These are phyloP conservation scores for Hylaeus volcanicus DNA, from an alignment of 1,140 invertebrate species.

Conservation along the genomic window DNA sequence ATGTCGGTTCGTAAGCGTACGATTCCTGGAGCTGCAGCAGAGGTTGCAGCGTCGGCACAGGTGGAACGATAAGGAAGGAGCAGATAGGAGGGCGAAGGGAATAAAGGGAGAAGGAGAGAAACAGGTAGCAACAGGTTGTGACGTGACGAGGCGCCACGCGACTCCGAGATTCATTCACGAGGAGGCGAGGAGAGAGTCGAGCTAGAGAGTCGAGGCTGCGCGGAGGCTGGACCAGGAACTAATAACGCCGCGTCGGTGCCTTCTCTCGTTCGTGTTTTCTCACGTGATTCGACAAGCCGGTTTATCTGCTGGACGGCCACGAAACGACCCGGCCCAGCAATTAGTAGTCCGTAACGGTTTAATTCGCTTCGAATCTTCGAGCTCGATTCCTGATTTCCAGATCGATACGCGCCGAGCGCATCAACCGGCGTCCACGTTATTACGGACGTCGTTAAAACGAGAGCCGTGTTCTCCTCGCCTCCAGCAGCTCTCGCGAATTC, in stretches of 20 bases:
- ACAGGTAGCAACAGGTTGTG: constrained; percentile 76
- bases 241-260: constrained; percentile 45
- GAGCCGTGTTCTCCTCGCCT: background rate
- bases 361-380: constrained; percentile 43
- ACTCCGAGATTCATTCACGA: constrained; percentile 74
- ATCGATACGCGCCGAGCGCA: constrained; percentile 35
- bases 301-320: constrained; percentile 54
- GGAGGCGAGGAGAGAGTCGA: constrained; percentile 32
- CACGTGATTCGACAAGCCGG: constrained; percentile 63
- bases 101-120: constrained; percentile 47
- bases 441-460: constrained; percentile 22
- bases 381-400: constrained; percentile 41
- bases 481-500: no score
- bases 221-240: constrained; percentile 65
- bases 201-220: background rate
- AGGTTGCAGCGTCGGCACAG: background rate
- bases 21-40: no score
- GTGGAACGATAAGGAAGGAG: constrained; percentile 28
- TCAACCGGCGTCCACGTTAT: constrained; percentile 23
- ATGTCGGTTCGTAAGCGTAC: no score
- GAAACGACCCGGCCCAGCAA: constrained; percentile 47
- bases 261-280: constrained; percentile 61
- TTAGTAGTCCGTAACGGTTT: constrained; percentile 64
- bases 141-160: constrained; percentile 73
- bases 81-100: constrained; percentile 19